Percentiles rank a stretch among this genome's conserved stretches.
These are phyloP conservation scores for Tragelaphus eurycerus DNA, from an alignment of 2,797 vertebrate species.

Conservation along the genomic window DNA sequence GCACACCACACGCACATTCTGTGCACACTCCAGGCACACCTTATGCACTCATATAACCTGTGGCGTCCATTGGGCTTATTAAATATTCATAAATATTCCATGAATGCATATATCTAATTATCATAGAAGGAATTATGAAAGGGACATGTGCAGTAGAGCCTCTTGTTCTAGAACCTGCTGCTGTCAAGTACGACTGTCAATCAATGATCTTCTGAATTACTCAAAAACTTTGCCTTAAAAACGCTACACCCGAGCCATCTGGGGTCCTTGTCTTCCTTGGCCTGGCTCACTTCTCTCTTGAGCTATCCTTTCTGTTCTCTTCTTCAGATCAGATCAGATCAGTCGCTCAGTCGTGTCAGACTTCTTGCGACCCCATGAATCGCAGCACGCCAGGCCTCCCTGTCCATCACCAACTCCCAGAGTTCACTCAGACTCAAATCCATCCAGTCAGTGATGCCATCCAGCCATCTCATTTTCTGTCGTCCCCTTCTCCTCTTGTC, in stretches of 20 bases:
- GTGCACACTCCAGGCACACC: not conserved
- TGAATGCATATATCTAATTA: not conserved
- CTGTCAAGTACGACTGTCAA: not conserved
- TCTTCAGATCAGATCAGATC: not conserved
- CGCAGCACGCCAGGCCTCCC: too few species aligned
- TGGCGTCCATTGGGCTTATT: not conserved
- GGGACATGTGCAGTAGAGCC: not conserved
- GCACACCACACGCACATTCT: accelerated
- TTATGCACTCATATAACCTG: not conserved
- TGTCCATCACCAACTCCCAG: too few species aligned
- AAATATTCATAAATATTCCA: not conserved
- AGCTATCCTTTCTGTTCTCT: not conserved
- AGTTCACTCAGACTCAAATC: accelerated
- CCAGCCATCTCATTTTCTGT: too few species aligned
- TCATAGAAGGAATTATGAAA: not conserved
- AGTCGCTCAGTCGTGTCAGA: accelerated
- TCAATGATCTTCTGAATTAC: not conserved
- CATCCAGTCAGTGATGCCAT: too few species aligned
- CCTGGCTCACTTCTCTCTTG: not conserved
- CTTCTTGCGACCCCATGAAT: too few species aligned
- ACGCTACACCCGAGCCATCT: not conserved
- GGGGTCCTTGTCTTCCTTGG: not conserved
- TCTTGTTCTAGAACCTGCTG: not conserved
- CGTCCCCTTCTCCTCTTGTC: too few species aligned
- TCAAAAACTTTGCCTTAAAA: not conserved